phyloP scores from a whole-genome alignment of 2,113 vertebrate genomes.

The Phyllostomus hastatus region DNA sequence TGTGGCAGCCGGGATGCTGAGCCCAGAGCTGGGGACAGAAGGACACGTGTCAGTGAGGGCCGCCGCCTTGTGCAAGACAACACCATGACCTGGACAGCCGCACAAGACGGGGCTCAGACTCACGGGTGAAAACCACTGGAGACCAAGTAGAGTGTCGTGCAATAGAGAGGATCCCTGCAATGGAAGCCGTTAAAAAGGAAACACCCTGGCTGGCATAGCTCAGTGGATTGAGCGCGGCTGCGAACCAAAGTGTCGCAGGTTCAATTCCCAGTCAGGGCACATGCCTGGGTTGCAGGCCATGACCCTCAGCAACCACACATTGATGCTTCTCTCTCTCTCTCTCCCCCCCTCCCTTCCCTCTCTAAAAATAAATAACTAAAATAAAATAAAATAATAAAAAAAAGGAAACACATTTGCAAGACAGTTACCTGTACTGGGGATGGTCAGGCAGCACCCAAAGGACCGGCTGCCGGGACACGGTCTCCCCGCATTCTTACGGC shows the following conservation, averaged over 20 bases:
- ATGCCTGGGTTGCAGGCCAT: too few species aligned
- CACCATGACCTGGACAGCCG: neutral
- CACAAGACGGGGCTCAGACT: neutral
- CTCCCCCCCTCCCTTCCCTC: too few species aligned
- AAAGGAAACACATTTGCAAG: neutral
- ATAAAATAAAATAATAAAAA: too few species aligned
- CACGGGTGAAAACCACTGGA: fast-evolving
- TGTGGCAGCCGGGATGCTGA: neutral
- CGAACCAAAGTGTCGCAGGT: too few species aligned
- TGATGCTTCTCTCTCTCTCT: too few species aligned
- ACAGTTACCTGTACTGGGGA: too few species aligned
- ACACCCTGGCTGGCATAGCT: too few species aligned
- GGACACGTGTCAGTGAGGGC: neutral
- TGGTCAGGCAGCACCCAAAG: neutral
- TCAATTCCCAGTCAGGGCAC: too few species aligned
- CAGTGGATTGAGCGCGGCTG: too few species aligned
- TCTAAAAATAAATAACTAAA: too few species aligned
- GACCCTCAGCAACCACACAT: too few species aligned
- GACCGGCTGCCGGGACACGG: fast-evolving
- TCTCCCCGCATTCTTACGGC: neutral
- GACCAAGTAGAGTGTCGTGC: fast-evolving
- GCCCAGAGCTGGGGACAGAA: neutral
- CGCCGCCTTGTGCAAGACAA: neutral
- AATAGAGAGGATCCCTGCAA: fast-evolving
- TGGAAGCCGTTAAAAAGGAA: neutral